Conservation (phyloP, 2,888 invertebrate genomes). For the Coleophora flavipennella region DNA sequence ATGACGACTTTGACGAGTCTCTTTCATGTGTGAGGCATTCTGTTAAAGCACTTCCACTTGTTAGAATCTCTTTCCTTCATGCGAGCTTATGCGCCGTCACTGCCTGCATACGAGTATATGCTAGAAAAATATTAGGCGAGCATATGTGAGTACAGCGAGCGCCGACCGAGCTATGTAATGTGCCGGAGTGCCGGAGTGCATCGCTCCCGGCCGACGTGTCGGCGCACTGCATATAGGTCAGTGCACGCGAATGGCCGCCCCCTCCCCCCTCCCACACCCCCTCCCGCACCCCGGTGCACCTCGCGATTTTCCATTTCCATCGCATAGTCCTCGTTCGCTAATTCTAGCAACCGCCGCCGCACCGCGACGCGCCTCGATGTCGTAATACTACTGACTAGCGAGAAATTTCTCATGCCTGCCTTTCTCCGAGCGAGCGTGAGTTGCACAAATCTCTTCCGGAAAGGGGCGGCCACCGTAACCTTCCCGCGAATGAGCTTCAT, state of each 20-base stretch:
- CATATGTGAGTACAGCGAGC: slow-evolving; percentile 64
- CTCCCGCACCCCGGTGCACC: slow-evolving; percentile 32
- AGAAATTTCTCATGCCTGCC: slow-evolving; percentile 56
- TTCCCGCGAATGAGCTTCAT: slow-evolving; percentile 25
- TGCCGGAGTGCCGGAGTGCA: slow-evolving; percentile 69
- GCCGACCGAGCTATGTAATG: slow-evolving; percentile 57
- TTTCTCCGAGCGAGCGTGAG: slow-evolving; percentile 33
- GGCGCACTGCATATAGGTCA: slow-evolving; percentile 73
- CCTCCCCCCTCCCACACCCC: slow-evolving; percentile 13
- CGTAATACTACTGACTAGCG: slow-evolving; percentile 35
- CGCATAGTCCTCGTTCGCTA: slow-evolving; percentile 42
- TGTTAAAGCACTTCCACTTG: slow-evolving; percentile 18
- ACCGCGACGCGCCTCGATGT: slow-evolving; percentile 24
- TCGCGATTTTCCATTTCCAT: slow-evolving; percentile 69
- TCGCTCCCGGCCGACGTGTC: slow-evolving; percentile 71
- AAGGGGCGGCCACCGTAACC: slow-evolving; percentile 40
- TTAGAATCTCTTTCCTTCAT: slow-evolving; percentile 54
- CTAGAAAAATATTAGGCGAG: slow-evolving; percentile 56
- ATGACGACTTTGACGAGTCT: not conserved
- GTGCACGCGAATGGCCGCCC: slow-evolving; percentile 67
- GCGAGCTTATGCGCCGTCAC: slow-evolving; percentile 42
- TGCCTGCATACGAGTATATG: slow-evolving; percentile 40
- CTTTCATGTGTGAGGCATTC: not conserved
- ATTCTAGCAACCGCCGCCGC: slow-evolving; percentile 39
- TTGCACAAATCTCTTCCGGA: slow-evolving; percentile 38